Conservation (phyloP, 2,113 vertebrate species). For the Lophochroa leadbeateri region DNA sequence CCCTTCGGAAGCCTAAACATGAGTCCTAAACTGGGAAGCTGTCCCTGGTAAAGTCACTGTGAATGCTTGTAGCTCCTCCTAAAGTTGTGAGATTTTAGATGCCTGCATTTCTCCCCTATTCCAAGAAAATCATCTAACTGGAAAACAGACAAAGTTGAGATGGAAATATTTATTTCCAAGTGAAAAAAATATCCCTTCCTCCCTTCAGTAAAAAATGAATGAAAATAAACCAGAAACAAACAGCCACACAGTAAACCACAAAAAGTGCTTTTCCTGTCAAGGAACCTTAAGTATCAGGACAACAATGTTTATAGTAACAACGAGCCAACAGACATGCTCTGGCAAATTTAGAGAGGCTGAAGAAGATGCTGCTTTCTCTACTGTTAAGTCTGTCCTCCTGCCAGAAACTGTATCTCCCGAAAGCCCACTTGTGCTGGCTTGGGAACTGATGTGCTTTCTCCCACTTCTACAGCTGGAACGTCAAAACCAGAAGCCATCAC, state of each 20-base stretch:
- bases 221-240: not conserved
- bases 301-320: not conserved
- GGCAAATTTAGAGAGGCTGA: not conserved
- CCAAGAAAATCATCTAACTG: not conserved
- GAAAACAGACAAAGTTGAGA: not conserved
- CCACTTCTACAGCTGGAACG: not conserved
- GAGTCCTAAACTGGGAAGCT: not conserved
- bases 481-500: not conserved
- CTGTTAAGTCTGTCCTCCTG: not conserved
- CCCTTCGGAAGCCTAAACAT: not conserved
- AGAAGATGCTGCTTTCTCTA: not conserved
- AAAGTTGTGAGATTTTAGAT: not conserved
- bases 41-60: not conserved
- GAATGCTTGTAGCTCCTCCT: not conserved
- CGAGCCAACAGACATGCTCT: accelerated
- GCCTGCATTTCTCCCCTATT: not conserved
- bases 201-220: not conserved
- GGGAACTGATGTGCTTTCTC: not conserved
- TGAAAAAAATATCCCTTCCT: not conserved
- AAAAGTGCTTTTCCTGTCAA: not conserved
- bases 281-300: not conserved
- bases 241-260: not conserved
- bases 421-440: not conserved
- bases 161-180: not conserved
- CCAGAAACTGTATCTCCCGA: not conserved